These are phyloP conservation scores for Psittacula derbiana DNA, from an alignment of 2,797 vertebrate species.

Conservation along the genomic window DNA sequence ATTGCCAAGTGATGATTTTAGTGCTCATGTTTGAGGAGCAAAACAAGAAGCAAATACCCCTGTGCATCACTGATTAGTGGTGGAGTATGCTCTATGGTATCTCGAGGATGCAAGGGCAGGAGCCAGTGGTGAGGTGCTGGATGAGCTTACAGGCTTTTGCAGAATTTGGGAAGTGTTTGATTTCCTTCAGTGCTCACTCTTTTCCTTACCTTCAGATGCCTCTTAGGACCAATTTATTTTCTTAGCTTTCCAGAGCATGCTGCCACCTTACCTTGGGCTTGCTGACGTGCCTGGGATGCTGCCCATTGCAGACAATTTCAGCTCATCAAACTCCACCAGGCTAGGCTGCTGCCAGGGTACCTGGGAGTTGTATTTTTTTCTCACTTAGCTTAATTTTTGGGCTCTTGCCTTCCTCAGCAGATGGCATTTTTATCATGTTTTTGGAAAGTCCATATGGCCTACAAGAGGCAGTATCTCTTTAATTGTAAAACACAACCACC, in stretches of 20 bases:
- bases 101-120: not conserved
- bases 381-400: slow-evolving; percentile 12
- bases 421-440: slow-evolving; percentile 66
- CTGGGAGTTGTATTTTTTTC: slow-evolving; percentile 51
- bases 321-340: not conserved
- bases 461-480: slow-evolving; percentile 56
- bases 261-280: fast-evolving
- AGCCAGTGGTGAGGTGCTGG: not conserved
- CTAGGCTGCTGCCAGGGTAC: not conserved
- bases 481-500: slow-evolving; percentile 63
- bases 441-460: slow-evolving; percentile 58
- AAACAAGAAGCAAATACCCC: not conserved
- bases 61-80: not conserved
- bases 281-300: not conserved
- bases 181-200: not conserved
- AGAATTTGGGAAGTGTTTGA: not conserved
- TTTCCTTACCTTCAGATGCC: not conserved
- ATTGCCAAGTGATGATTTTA: not conserved
- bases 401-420: slow-evolving; percentile 39
- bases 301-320: not conserved
- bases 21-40: not conserved
- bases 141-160: not conserved
- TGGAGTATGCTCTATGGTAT: not conserved
- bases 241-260: not conserved
- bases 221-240: not conserved